These are phyloP conservation scores for Phasianus colchicus DNA, from an alignment of 2,113 vertebrate species.

Conservation along the genomic window DNA sequence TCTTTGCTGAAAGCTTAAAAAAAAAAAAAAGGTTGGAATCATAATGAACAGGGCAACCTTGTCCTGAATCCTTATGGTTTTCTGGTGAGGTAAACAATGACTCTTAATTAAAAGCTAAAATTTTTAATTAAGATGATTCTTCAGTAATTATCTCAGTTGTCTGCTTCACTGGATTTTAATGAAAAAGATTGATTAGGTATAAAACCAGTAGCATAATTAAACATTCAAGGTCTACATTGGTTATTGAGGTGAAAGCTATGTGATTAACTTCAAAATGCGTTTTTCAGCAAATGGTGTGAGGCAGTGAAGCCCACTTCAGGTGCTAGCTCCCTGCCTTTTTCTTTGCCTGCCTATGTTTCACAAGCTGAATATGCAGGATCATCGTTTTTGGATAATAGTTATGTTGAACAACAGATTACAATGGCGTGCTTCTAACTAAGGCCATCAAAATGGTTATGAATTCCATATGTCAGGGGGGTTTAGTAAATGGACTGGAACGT, in stretches of 20 bases:
- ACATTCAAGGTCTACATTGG: constrained; percentile 75
- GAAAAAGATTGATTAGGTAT: constrained; percentile 90
- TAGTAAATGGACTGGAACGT: constrained; percentile 47
- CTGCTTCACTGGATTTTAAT: constrained; percentile 87
- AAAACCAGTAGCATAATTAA: constrained; percentile 87
- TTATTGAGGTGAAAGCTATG: constrained; percentile 78
- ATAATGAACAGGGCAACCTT: constrained; percentile 73
- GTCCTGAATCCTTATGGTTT: constrained; percentile 85
- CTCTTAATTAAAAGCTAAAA: constrained; percentile 90
- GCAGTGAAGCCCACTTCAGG: constrained; percentile 4
- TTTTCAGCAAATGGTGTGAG: constrained; percentile 65
- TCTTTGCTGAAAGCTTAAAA: constrained; percentile 57
- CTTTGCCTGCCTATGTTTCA: neutral
- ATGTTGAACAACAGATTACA: constrained; percentile 1
- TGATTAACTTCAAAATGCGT: constrained; percentile 77
- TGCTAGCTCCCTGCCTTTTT: neutral
- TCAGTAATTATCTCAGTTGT: constrained; percentile 90
- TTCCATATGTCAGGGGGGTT: neutral
- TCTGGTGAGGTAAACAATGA: constrained; percentile 92
- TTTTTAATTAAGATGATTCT: constrained; percentile 95
- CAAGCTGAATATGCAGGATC: neutral
- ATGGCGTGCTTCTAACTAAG: neutral
- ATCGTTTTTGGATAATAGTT: neutral
- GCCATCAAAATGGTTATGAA: neutral
- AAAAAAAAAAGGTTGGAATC: neutral